Percentiles rank a stretch among this genome's conserved stretches.
Conservation (phyloP, 2,888 invertebrate genomes). For the Caenorhabditis sp. region DNA sequence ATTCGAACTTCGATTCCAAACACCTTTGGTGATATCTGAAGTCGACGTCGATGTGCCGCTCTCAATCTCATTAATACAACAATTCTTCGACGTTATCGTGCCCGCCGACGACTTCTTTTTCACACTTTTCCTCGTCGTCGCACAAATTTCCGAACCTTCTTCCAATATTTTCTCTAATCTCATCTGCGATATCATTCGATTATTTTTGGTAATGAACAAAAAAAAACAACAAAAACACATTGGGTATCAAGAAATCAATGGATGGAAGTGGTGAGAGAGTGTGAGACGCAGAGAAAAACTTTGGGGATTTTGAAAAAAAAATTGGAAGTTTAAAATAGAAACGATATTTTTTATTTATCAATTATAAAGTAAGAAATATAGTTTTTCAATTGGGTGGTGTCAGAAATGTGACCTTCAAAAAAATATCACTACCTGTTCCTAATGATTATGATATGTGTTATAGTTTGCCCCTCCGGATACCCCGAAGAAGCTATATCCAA, state of each 20-base stretch:
- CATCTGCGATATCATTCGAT: neutral
- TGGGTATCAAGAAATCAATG: neutral
- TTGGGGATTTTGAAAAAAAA: neutral
- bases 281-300: neutral
- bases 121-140: neutral
- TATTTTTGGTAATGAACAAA: too few species aligned
- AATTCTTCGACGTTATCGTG: neutral
- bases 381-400: neutral
- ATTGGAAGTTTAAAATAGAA: neutral
- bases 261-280: neutral
- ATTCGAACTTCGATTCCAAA: slow-evolving; percentile 2
- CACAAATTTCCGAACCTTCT: neutral
- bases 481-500: neutral
- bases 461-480: neutral
- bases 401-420: neutral
- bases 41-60: neutral
- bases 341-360: neutral
- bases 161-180: neutral
- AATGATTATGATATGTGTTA: neutral
- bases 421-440: neutral
- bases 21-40: neutral
- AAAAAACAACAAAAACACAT: neutral
- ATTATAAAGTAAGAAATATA: neutral
- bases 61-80: neutral
- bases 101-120: neutral